Conservation (phyloP, 2,113 vertebrate species). For the Caloenas nicobarica region DNA sequence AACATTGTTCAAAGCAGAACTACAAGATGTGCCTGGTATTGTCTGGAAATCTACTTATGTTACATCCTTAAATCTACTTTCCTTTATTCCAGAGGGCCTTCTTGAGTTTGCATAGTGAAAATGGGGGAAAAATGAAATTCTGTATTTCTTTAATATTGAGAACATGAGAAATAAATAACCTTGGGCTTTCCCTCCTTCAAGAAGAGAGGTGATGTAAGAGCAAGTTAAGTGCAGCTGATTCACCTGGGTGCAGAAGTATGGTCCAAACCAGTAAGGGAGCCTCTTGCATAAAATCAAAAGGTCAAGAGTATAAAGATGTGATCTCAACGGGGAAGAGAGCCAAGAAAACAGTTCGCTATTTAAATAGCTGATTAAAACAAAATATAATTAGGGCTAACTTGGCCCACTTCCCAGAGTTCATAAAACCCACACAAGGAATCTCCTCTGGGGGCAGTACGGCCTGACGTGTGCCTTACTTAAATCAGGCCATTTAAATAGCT, state of each 20-base stretch:
- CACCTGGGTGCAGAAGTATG: neutral
- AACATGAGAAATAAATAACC: neutral
- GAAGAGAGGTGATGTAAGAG: neutral
- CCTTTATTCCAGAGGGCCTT: neutral
- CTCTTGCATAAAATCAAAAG: slow-evolving; percentile 49
- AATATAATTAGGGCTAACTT: slow-evolving; percentile 72
- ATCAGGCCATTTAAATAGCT: slow-evolving; percentile 51
- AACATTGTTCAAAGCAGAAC: neutral
- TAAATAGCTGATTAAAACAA: slow-evolving; percentile 74
- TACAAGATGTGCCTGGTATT: neutral
- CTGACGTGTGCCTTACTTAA: slow-evolving; percentile 46
- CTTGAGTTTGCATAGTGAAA: neutral
- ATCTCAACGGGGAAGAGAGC: neutral
- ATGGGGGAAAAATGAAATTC: neutral
- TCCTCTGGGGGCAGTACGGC: slow-evolving; percentile 19
- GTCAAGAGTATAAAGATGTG: slow-evolving; percentile 53
- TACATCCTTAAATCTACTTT: neutral
- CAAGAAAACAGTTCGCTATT: slow-evolving; percentile 63
- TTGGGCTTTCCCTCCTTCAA: neutral
- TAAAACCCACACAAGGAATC: slow-evolving; percentile 59
- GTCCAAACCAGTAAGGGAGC: slow-evolving; percentile 1
- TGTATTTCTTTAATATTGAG: neutral
- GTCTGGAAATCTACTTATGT: neutral
- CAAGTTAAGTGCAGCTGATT: neutral
- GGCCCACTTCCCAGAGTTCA: slow-evolving; percentile 73